phyloP scores from a whole-genome alignment of 1,140 invertebrate genomes.

The Adoxophyes honmai region DNA sequence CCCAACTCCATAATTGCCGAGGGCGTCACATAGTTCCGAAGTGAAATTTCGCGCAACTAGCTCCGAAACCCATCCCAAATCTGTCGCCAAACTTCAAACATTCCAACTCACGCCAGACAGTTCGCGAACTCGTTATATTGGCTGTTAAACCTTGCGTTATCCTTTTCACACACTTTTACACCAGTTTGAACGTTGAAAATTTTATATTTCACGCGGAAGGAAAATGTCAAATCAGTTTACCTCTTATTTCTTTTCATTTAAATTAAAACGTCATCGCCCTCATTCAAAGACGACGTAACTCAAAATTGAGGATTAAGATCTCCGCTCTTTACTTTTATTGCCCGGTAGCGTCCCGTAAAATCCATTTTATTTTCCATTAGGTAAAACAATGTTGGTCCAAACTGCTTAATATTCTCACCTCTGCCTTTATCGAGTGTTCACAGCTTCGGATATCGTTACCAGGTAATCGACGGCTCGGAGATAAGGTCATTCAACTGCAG shows the following conservation, averaged over 20 bases:
- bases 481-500: constrained; percentile 86
- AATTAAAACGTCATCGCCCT: no score
- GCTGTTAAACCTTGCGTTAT: constrained; percentile 27
- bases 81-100: constrained; percentile 47
- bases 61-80: constrained; percentile 32
- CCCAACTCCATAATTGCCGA: constrained; percentile 29
- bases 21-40: constrained; percentile 35
- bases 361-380: constrained; percentile 6
- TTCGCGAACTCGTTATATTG: constrained; percentile 35
- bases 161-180: constrained; percentile 27
- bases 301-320: no score
- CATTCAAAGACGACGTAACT: no score
- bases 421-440: constrained; percentile 32
- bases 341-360: background rate
- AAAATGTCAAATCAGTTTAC: no score
- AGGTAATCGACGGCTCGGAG: constrained; percentile 85
- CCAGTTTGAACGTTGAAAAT: constrained; percentile 2
- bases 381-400: constrained; percentile 4
- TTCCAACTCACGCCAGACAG: constrained; percentile 33
- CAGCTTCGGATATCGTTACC: constrained; percentile 50
- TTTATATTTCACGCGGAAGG: no score
- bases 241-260: no score
- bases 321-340: background rate
- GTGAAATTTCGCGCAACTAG: constrained; percentile 30
- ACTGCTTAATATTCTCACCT: constrained; percentile 23